phyloP scores from a whole-genome alignment of 1,140 invertebrate genomes.

The Calliopsis andreniformis region DNA sequence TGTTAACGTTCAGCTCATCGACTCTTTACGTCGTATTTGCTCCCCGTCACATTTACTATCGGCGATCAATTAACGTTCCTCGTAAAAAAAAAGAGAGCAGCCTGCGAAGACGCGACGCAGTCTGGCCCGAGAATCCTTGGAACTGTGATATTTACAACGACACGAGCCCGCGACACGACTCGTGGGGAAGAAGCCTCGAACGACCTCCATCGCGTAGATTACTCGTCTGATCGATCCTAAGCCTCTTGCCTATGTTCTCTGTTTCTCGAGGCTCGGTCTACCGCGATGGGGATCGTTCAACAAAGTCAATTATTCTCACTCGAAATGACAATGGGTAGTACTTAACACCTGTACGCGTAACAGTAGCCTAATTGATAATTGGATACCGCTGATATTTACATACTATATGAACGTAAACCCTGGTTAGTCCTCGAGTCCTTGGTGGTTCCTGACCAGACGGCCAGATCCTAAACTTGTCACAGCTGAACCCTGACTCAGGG shows the following conservation, averaged over 20 bases:
- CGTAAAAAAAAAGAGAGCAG: constrained; percentile 34
- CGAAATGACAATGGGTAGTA: constrained; percentile 53
- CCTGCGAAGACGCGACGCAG: constrained; percentile 33
- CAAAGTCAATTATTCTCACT: constrained; percentile 25
- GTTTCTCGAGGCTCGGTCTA: no score
- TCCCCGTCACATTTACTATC: background rate
- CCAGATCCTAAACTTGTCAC: constrained; percentile 11
- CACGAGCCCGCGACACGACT: constrained; percentile 17
- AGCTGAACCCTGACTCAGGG: background rate
- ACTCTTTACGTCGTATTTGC: constrained; percentile 24
- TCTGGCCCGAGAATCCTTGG: constrained; percentile 32
- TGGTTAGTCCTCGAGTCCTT: constrained; percentile 80
- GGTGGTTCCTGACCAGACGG: constrained; percentile 36
- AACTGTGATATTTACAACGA: constrained; percentile 63
- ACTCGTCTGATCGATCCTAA: no score
- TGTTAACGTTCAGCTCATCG: constrained; percentile 12
- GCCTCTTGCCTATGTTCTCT: no score
- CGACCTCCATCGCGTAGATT: constrained; percentile 25
- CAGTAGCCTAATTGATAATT: constrained; percentile 59
- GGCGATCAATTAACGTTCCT: constrained; percentile 12
- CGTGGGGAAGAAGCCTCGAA: constrained; percentile 24
- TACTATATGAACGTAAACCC: constrained; percentile 77
- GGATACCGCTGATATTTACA: constrained; percentile 72
- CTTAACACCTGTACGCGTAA: constrained; percentile 50
- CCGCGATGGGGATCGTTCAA: constrained; percentile 14